These are phyloP conservation scores for Peucedramus taeniatus DNA, from an alignment of 2,113 vertebrate genomes.

Conservation along the genomic window DNA sequence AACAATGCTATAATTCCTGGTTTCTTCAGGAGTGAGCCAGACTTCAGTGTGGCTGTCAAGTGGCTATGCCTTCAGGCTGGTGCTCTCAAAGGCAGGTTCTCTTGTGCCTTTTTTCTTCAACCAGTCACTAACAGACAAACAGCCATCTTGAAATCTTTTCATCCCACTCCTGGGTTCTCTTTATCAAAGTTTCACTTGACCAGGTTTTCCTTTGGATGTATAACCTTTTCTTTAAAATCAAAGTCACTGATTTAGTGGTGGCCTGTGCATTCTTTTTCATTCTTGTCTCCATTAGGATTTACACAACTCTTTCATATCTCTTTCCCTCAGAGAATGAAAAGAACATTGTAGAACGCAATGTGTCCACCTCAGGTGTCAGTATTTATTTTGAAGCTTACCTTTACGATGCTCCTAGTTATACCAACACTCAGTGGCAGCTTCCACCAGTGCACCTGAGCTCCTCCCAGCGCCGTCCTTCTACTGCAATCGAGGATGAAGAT, in stretches of 20 bases:
- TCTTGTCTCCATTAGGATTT: not conserved
- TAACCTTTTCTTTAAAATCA: not conserved
- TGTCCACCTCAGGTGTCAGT: constrained; percentile 93
- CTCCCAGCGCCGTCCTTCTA: constrained; percentile 87
- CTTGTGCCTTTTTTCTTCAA: not conserved
- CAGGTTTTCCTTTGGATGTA: not conserved
- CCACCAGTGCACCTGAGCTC: constrained; percentile 80
- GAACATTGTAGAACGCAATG: constrained; percentile 93
- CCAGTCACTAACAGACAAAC: not conserved
- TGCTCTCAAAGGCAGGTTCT: not conserved
- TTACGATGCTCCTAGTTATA: constrained; percentile 87
- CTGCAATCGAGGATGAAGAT: constrained; percentile 85
- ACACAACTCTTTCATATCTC: not conserved
- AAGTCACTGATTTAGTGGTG: not conserved
- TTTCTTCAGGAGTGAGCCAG: not conserved
- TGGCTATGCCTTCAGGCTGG: not conserved
- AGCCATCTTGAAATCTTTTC: not conserved
- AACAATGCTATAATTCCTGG: not conserved
- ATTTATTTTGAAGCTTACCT: constrained; percentile 98
- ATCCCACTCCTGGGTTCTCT: not conserved
- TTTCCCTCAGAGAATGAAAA: constrained; percentile 88
- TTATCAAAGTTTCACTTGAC: not conserved
- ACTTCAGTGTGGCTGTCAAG: not conserved
- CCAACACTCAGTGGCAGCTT: constrained; percentile 86
- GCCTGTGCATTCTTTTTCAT: not conserved